phyloP scores from a whole-genome alignment of 2,888 invertebrate species.

The Iphiclides podalirius region DNA sequence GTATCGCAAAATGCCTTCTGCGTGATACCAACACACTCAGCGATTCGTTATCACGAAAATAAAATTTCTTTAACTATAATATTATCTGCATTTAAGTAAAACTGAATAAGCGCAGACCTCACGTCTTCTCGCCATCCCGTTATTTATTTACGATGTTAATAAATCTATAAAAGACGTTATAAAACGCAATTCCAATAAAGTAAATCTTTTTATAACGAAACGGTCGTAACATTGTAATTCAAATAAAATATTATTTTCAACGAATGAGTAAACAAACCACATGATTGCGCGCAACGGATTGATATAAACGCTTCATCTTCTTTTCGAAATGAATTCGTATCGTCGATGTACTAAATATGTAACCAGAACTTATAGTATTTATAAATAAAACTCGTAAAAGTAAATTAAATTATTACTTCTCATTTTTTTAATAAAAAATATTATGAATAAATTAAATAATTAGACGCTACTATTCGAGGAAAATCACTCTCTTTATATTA shows the following conservation, averaged over 20 bases:
- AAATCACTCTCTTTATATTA: no score
- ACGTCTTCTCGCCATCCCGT: constrained; percentile 10
- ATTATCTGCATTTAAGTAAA: constrained; percentile 8
- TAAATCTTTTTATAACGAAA: constrained; percentile 19
- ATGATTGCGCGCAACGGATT: not conserved
- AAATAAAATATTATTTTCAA: constrained; percentile 21
- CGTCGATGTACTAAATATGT: no score
- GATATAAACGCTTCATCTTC: constrained; percentile 17
- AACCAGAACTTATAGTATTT: no score
- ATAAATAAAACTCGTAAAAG: no score
- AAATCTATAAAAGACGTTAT: constrained; percentile 28
- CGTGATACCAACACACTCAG: not conserved
- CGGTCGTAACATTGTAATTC: constrained; percentile 17
- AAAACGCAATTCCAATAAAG: constrained; percentile 22
- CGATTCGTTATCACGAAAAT: not conserved
- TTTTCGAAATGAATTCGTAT: no score
- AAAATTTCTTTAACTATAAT: constrained; percentile 7
- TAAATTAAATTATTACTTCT: no score
- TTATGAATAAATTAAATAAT: no score
- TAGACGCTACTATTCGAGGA: no score
- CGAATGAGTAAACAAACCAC: not conserved
- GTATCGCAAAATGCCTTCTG: not conserved
- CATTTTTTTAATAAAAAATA: no score
- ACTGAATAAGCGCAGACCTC: constrained; percentile 8
- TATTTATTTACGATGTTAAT: constrained; percentile 27